phyloP scores from a whole-genome alignment of 2,888 invertebrate species.

The Embidobia sp. region DNA sequence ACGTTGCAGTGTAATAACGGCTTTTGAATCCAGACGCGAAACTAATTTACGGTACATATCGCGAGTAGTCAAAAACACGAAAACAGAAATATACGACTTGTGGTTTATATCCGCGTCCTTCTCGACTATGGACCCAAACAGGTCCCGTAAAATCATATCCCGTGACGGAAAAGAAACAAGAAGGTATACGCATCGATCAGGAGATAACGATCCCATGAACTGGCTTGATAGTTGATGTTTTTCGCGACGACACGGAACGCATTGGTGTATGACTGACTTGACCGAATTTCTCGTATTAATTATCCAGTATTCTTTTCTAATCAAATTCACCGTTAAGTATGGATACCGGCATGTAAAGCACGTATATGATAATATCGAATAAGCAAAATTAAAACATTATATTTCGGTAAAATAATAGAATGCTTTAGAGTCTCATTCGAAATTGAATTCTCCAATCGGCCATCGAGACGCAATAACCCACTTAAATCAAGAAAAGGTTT shows the following conservation, averaged over 20 bases:
- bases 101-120: not conserved
- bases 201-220: not conserved
- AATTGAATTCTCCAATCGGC: not conserved
- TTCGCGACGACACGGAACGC: not conserved
- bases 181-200: not conserved
- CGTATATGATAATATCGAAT: not conserved
- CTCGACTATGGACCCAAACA: not conserved
- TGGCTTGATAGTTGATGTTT: not conserved
- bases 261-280: not conserved
- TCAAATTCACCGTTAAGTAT: not conserved
- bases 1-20: not conserved
- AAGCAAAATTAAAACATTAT: not conserved
- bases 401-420: not conserved
- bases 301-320: not conserved
- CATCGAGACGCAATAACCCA: not conserved
- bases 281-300: not conserved
- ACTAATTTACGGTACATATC: not conserved
- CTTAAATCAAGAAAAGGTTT: not conserved
- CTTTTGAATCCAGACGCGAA: not conserved
- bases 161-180: not conserved
- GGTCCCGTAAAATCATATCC: not conserved
- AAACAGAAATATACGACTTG: too few relatives aligned
- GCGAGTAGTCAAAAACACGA: not conserved
- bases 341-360: not conserved
- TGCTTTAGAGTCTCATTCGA: constrained; percentile 3